Evolutionary conservation across 2,888 invertebrate genomes (phyloP).

Genomic region (Argyresthia goedartella): DNA sequence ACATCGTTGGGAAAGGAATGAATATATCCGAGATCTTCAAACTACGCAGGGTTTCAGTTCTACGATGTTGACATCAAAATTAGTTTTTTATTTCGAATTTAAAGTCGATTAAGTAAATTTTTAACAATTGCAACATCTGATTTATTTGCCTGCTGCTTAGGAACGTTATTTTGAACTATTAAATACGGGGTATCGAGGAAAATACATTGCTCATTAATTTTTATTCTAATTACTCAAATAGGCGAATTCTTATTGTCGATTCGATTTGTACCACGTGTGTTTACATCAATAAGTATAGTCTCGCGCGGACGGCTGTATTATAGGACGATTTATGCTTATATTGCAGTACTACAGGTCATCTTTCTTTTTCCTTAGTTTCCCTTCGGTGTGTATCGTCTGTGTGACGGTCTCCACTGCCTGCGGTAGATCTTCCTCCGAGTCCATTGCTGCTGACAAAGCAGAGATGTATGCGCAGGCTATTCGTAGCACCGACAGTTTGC

Average conservation of each 20-base stretch:
- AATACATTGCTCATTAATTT: not conserved
- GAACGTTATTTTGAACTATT: not conserved
- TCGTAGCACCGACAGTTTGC: conserved; percentile 91
- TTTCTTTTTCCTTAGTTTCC: conserved; percentile 88
- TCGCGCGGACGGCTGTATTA: conserved; percentile 1
- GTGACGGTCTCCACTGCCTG: conserved; percentile 90
- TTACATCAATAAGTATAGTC: not conserved
- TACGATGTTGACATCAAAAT: not conserved
- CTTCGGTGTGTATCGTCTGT: conserved; percentile 93
- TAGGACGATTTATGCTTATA: not conserved
- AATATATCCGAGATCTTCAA: too few relatives aligned
- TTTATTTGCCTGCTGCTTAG: not conserved
- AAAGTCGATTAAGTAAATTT: not conserved
- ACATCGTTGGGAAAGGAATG: not conserved
- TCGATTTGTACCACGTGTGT: not conserved
- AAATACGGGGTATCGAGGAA: not conserved
- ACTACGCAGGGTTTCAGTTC: too few relatives aligned
- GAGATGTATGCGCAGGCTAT: conserved; percentile 95
- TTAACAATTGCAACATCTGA: not conserved
- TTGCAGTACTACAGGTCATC: conserved; percentile 68
- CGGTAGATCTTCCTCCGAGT: conserved; percentile 75
- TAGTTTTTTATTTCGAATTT: not conserved
- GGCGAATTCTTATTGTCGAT: not conserved
- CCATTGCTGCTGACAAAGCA: conserved; percentile 83
- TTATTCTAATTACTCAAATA: not conserved